Evolutionary conservation across 2,113 vertebrate species (phyloP), one percentile per base, ranked within the genome.

Genomic region (Phrynosoma platyrhinos): DNA sequence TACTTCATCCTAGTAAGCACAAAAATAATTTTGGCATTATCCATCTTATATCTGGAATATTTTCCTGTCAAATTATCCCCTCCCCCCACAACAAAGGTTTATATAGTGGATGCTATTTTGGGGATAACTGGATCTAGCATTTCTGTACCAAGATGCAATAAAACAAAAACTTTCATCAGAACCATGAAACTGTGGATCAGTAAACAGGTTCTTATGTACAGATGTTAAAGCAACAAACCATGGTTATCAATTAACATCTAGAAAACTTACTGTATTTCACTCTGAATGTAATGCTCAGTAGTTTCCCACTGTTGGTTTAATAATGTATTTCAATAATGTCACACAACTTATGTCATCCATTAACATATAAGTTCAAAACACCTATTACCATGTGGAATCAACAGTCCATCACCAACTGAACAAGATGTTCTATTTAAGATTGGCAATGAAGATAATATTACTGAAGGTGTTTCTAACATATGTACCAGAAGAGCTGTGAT

Each of bases 401-500:
- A n/a, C n/a, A 77, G 69, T 0, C 25, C 13, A 74, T 2, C 40
- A 1, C 0, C 86, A 76, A 53, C 20, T 7, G 66, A 77, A 83
- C 42, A 89, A 87, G 77, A 53, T 81, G n/a, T 88, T 92, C 90
- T 66, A 62, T 74, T 87, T 87, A 89, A 74, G 87, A 47, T 40
- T 87, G 42, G 0, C 0, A 89, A 91, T 79, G 87, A 90, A 90
- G 82, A 80, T 92, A 88, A 52, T 81, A 36, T 52, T 0, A 0
- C 8, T 23, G 4, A 66, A 85, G 18, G 32, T 88, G 77, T 91
- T 92, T 92, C 66, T 92, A 71, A 62, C 83, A 42, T 92, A 88
- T 89, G 79, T 81, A 83, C 87, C 85, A 83, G 81, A 92, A 79
- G 71, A 89, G 79, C 8, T 90, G 23, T 79, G n/a, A 80, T 88